Conservation (phyloP, 2,888 invertebrate species). For the Mesorhabditis sp. region DNA sequence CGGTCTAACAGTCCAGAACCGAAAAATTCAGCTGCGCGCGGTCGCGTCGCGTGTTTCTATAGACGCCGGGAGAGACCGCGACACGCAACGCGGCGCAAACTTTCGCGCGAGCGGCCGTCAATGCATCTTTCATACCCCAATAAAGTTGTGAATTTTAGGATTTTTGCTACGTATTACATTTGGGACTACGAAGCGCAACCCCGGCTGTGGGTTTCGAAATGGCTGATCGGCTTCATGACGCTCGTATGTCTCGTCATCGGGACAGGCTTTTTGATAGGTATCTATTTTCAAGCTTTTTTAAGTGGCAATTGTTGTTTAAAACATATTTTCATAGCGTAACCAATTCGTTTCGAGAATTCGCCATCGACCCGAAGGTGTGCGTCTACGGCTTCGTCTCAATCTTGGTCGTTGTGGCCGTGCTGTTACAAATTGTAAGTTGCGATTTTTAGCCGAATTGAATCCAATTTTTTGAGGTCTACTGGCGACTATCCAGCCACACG, state of each 20-base stretch:
- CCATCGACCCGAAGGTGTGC: not conserved
- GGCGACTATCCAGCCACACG: not conserved
- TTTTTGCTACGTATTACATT: slow-evolving; percentile 3
- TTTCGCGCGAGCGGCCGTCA: too few species aligned
- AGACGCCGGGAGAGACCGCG: too few species aligned
- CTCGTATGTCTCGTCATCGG: too few species aligned
- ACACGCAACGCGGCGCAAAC: too few species aligned
- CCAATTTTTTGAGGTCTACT: not conserved
- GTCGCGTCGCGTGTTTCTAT: too few species aligned
- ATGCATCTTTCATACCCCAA: too few species aligned
- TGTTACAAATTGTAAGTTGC: not conserved
- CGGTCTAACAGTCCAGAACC: too few species aligned
- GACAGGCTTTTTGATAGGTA: too few species aligned
- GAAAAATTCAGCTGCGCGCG: too few species aligned
- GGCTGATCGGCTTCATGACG: not conserved
- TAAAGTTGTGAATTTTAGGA: not conserved
- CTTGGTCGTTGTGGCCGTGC: not conserved
- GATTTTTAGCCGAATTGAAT: not conserved
- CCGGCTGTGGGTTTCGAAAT: not conserved
- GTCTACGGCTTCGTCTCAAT: not conserved
- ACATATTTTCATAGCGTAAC: not conserved
- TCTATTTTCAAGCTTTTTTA: too few species aligned
- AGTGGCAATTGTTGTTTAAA: too few species aligned
- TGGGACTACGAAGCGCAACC: not conserved
- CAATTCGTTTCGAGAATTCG: not conserved